Percentiles rank a stretch among this genome's conserved stretches.
These are phyloP conservation scores for Drosophila siamana DNA, from an alignment of 2,888 invertebrate species.

Conservation along the genomic window DNA sequence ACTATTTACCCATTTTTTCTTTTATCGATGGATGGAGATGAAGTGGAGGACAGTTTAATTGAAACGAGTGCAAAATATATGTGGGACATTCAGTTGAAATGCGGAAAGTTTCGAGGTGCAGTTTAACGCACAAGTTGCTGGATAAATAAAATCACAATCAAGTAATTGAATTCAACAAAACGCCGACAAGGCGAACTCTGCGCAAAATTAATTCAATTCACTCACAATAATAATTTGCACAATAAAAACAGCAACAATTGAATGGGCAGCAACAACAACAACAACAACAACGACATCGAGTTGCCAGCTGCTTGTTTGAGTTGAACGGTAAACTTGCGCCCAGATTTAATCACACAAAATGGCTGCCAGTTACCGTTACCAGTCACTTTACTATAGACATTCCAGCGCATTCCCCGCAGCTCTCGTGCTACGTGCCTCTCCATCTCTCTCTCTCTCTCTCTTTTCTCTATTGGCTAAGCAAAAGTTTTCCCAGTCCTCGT, in stretches of 20 bases:
- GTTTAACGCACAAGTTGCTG: conserved; percentile 48
- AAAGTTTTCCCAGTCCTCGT: conserved; percentile 46
- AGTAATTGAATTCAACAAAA: conserved; percentile 80
- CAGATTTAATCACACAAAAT: conserved; percentile 31
- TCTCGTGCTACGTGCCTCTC: conserved; percentile 36
- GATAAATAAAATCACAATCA: conserved; percentile 68
- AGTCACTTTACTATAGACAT: conserved; percentile 47
- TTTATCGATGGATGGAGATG: conserved; percentile 1
- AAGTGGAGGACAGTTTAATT: conserved; percentile 52
- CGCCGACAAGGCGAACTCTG: conserved; percentile 55
- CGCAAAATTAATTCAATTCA: conserved; percentile 76
- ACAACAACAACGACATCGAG: no score
- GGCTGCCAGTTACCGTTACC: conserved; percentile 25
- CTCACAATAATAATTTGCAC: conserved; percentile 81
- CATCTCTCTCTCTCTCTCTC: no score
- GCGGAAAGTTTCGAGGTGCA: conserved; percentile 32
- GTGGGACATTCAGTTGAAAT: conserved; percentile 13
- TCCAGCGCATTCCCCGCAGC: conserved; percentile 26
- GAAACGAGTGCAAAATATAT: conserved; percentile 23
- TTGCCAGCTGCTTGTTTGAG: conserved; percentile 44
- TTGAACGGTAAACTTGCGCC: conserved; percentile 22
- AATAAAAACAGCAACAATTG: conserved; percentile 77
- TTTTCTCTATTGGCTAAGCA: conserved; percentile 48
- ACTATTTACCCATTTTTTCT: conserved; percentile 55
- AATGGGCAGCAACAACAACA: conserved; percentile 40